These are phyloP conservation scores for Epirrita christyi DNA, from an alignment of 2,888 invertebrate genomes.

Conservation along the genomic window DNA sequence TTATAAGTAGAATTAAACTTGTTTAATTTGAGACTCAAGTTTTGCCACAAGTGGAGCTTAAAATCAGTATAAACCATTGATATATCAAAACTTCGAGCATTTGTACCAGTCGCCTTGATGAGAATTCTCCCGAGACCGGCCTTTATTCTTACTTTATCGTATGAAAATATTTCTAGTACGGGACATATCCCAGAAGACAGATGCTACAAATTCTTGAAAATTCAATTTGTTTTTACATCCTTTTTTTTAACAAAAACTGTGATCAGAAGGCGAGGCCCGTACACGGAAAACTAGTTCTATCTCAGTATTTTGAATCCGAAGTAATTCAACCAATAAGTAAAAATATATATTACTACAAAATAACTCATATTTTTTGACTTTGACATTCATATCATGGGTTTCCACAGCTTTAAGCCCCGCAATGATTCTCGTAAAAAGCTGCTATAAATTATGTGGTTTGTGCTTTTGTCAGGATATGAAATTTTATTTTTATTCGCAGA, in stretches of 20 bases:
- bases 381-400: neutral
- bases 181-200: conserved; percentile 10
- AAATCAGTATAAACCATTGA: neutral
- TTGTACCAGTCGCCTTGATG: conserved; percentile 18
- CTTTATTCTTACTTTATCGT: conserved; percentile 14
- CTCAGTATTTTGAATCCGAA: neutral
- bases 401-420: neutral
- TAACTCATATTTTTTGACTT: neutral
- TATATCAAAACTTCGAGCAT: conserved; percentile 10
- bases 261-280: neutral
- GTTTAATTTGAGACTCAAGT: no score
- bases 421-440: neutral
- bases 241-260: conserved; percentile 6
- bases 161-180: conserved; percentile 17
- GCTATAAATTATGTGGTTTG: conserved; percentile 10
- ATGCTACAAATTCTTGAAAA: conserved; percentile 16
- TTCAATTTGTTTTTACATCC: conserved; percentile 6
- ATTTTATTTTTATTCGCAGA: conserved; percentile 52
- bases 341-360: no score
- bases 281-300: neutral
- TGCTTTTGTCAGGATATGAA: conserved; percentile 11
- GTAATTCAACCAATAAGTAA: no score
- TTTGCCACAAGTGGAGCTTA: no score
- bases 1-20: no score
- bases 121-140: conserved; percentile 12